Conservation (phyloP, 2,888 invertebrate species). For the Torymus aiolomorphi region DNA sequence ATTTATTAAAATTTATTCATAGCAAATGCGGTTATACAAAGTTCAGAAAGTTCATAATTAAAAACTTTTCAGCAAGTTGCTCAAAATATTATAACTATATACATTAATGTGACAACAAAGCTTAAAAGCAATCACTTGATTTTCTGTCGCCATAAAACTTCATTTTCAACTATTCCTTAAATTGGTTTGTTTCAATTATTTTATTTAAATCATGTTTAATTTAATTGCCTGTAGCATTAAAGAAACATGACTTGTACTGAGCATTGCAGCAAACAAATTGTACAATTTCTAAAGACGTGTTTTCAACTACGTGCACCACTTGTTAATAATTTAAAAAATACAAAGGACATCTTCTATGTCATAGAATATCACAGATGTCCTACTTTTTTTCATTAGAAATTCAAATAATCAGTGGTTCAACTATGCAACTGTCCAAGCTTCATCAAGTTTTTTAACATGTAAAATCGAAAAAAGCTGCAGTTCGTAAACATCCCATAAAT, state of each 20-base stretch:
- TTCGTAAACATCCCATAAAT: conserved; percentile 46
- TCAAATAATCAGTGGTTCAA: conserved; percentile 28
- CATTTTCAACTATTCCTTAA: conserved; percentile 10
- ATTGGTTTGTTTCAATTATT: background rate
- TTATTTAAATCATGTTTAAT: background rate
- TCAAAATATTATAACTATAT: conserved; percentile 57
- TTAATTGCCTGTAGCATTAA: conserved; percentile 29
- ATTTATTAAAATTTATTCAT: conserved; percentile 60
- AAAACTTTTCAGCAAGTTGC: conserved; percentile 39
- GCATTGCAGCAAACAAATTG: conserved; percentile 25
- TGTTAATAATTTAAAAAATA: conserved; percentile 43
- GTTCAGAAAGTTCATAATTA: conserved; percentile 53
- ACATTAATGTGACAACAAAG: conserved; percentile 61
- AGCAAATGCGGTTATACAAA: conserved; percentile 63
- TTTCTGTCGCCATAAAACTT: conserved; percentile 20
- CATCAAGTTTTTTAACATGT: conserved; percentile 11
- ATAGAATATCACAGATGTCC: conserved; percentile 51
- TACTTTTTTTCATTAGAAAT: conserved; percentile 25
- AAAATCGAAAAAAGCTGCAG: conserved; percentile 41
- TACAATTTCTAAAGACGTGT: conserved; percentile 18
- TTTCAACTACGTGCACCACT: conserved; percentile 45
- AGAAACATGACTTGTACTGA: conserved; percentile 7
- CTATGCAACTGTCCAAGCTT: conserved; percentile 32
- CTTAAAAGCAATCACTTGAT: conserved; percentile 55
- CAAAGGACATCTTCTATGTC: conserved; percentile 39